These are phyloP conservation scores for Pseudococcus viburni DNA, from an alignment of 2,888 invertebrate species.

Conservation along the genomic window DNA sequence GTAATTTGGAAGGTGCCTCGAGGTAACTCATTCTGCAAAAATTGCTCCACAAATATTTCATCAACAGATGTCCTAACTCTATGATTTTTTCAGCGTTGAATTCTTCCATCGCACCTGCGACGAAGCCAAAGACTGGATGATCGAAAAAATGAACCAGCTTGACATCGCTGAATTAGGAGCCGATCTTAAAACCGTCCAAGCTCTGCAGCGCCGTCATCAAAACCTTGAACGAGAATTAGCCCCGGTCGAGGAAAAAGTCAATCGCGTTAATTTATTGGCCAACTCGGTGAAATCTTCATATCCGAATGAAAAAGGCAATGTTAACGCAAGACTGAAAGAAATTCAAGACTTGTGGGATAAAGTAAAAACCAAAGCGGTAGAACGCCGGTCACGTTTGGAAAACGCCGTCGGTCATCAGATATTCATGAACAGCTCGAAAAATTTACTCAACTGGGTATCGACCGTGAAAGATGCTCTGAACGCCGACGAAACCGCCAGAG, in stretches of 20 bases:
- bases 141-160: constrained; percentile 92
- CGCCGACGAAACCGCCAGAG: constrained; percentile 84
- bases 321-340: constrained; percentile 86
- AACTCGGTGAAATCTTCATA: constrained; percentile 93
- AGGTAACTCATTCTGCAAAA: constrained; percentile 72
- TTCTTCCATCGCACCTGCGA: constrained; percentile 96
- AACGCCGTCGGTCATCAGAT: constrained; percentile 96
- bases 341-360: constrained; percentile 91
- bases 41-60: neutral
- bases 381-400: constrained; percentile 87
- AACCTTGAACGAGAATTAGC: constrained; percentile 94
- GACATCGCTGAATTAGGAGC: constrained; percentile 84
- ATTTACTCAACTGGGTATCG: constrained; percentile 84
- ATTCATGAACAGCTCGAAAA: constrained; percentile 88
- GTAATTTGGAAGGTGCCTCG: constrained; percentile 91
- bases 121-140: constrained; percentile 97
- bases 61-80: constrained; percentile 16
- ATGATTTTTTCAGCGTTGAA: constrained; percentile 81
- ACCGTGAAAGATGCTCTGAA: constrained; percentile 85
- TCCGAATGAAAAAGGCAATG: constrained; percentile 90
- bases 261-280: constrained; percentile 88
- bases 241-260: constrained; percentile 94
- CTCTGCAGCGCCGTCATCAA: constrained; percentile 91
- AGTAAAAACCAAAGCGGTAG: constrained; percentile 85
- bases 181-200: constrained; percentile 92